Conservation (phyloP, 2,113 vertebrate species). For the Henicopernis longicauda region DNA sequence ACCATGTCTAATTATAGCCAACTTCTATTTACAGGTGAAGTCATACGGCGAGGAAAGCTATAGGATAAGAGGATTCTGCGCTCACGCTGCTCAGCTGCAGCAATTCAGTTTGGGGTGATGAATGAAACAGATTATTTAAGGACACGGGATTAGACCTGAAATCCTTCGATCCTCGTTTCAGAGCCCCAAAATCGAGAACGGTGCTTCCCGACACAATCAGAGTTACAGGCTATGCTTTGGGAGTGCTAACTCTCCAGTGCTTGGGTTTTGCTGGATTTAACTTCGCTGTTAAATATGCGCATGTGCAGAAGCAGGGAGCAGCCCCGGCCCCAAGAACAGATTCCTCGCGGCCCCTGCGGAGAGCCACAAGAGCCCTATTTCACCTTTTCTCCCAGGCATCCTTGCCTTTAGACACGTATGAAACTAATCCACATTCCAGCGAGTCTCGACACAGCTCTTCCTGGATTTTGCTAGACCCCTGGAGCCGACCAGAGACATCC, state of each 20-base stretch:
- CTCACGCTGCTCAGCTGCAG: background rate
- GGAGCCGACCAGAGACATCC: background rate
- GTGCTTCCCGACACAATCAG: background rate
- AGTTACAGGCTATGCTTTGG: background rate
- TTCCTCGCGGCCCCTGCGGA: background rate
- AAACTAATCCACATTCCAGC: background rate
- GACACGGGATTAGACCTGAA: background rate
- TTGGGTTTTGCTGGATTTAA: background rate
- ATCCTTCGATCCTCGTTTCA: background rate
- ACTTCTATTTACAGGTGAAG: conserved; percentile 22
- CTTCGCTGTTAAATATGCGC: fast-evolving
- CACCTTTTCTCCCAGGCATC: background rate
- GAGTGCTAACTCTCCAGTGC: background rate
- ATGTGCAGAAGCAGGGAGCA: background rate
- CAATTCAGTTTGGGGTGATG: background rate
- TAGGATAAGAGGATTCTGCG: background rate
- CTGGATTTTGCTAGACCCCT: background rate
- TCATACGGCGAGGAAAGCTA: background rate
- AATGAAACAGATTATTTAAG: background rate
- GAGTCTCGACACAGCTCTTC: background rate
- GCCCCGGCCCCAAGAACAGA: background rate
- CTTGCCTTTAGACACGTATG: background rate
- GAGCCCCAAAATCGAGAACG: fast-evolving
- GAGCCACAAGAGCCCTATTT: background rate
- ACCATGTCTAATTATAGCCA: background rate